Evolutionary conservation across 2,888 invertebrate species (phyloP), one percentile per base, ranked within the genome.

Genomic region (Pandemis cinnamomeana): DNA sequence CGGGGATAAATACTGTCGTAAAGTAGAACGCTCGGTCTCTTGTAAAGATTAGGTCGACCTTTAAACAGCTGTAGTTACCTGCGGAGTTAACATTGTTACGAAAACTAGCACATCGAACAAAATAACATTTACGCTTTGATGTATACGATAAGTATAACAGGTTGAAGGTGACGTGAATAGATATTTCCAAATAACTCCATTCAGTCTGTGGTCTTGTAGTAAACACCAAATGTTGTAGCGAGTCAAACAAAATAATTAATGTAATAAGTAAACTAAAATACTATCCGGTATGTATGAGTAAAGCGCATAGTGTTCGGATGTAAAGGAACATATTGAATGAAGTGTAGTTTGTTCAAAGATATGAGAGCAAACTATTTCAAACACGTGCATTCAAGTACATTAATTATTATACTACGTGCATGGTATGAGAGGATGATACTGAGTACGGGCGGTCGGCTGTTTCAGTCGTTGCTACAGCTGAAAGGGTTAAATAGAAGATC

Each of bases 61-160:
- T 96, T 87, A 98, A 95, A 95, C 98, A 98, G 95, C 97, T 97
- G 96, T 97, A 97, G 95, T 98, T 97, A 89, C 97, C 97, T 97
- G 95, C 83, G 92, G 84, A 94, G 87, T 89, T 84, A 93, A 91
- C 82, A 88, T 86, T 72, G 85, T 88, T 88, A 88, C 84, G 86
- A 68, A 69, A 71, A 74, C 71, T 71, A 76, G 63, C 70, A 74
- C 74, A 71, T 71, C 70, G 53, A 71, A 74, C 71, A 70, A 66
- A 27, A 69, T 61, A 71, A 71, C 48, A 60, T 66, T 73, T 42
- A 74, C 61, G 36, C 61, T 74, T 66, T 71, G 71, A 71, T 74
- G 74, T 70, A 74, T 70, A 74, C 79, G 83, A 82, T 74, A 76
- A 75, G 76, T 75, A 75, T 63, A 75, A 68, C 72, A 73, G 78